Conservation (phyloP, 1,140 invertebrate species). For the Dufourea novaeangliae region DNA sequence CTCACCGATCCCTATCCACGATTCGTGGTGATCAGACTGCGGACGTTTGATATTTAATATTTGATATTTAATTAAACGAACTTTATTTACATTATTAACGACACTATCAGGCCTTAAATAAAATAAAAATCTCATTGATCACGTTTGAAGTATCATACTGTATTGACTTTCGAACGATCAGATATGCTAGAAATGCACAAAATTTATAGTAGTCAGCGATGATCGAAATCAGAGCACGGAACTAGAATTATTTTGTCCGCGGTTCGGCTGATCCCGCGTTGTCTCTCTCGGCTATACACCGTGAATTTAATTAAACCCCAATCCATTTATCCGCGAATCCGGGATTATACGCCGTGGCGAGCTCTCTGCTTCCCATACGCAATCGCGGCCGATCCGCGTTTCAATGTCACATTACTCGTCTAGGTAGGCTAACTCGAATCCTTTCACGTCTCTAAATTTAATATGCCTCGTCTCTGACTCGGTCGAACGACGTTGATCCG, state of each 20-base stretch:
- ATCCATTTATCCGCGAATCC: slow-evolving; percentile 43
- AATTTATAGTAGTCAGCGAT: neutral
- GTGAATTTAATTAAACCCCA: slow-evolving; percentile 47
- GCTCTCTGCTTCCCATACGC: too few species aligned
- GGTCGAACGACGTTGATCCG: neutral
- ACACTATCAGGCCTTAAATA: too few species aligned
- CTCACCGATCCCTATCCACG: too few species aligned
- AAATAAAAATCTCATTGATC: too few species aligned
- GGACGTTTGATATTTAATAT: too few species aligned
- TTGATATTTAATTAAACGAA: too few species aligned
- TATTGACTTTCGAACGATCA: too few species aligned
- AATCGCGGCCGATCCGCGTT: slow-evolving; percentile 11
- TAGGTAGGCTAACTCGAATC: neutral
- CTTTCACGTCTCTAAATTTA: slow-evolving; percentile 47
- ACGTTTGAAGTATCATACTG: too few species aligned
- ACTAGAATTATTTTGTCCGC: slow-evolving; percentile 18
- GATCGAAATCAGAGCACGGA: neutral
- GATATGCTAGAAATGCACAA: too few species aligned
- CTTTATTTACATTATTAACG: too few species aligned
- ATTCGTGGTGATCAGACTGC: too few species aligned
- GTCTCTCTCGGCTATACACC: neutral
- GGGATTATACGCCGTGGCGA: slow-evolving; percentile 18
- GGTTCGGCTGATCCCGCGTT: slow-evolving; percentile 24
- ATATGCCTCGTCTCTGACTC: slow-evolving; percentile 3
- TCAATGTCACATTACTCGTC: slow-evolving; percentile 26